phyloP scores from a whole-genome alignment of 2,888 invertebrate genomes.

The Galerucella pusilla region DNA sequence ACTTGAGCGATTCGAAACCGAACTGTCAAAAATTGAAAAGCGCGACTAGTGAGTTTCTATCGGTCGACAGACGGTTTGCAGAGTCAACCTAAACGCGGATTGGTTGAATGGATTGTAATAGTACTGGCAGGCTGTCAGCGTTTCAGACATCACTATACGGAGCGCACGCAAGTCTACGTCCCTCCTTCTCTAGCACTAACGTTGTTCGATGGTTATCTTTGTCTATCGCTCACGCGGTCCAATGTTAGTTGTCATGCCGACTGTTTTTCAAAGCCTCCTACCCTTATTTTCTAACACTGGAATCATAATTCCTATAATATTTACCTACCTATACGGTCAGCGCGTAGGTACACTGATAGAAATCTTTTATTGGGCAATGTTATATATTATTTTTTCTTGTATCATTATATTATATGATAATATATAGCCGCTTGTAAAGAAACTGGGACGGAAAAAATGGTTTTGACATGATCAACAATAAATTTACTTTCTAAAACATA shows the following conservation, averaged over 20 bases:
- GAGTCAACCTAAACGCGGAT: conserved; percentile 63
- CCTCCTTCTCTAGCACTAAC: conserved; percentile 52
- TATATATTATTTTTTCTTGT: background rate
- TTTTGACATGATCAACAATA: background rate
- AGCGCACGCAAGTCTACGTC: conserved; percentile 61
- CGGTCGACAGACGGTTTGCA: conserved; percentile 63
- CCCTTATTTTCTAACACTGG: conserved; percentile 62
- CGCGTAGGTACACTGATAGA: conserved; percentile 43
- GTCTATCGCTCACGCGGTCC: conserved; percentile 42
- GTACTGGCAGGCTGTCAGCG: conserved; percentile 67
- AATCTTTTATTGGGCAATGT: conserved; percentile 20
- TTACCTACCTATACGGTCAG: conserved; percentile 48
- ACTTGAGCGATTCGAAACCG: conserved; percentile 43
- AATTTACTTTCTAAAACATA: background rate
- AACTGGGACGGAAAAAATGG: background rate
- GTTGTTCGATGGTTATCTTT: conserved; percentile 37
- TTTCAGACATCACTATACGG: conserved; percentile 66
- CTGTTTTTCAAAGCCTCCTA: conserved; percentile 62
- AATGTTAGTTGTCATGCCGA: conserved; percentile 56
- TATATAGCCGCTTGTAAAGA: background rate
- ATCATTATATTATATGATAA: background rate
- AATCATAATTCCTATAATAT: conserved; percentile 63
- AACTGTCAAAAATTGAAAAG: conserved; percentile 56
- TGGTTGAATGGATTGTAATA: conserved; percentile 65
- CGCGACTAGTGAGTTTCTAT: conserved; percentile 58